A percentile compares a stretch with the other conserved stretches of the same genome.
phyloP scores from a whole-genome alignment of 2,888 invertebrate genomes.

The Thera britannica region DNA sequence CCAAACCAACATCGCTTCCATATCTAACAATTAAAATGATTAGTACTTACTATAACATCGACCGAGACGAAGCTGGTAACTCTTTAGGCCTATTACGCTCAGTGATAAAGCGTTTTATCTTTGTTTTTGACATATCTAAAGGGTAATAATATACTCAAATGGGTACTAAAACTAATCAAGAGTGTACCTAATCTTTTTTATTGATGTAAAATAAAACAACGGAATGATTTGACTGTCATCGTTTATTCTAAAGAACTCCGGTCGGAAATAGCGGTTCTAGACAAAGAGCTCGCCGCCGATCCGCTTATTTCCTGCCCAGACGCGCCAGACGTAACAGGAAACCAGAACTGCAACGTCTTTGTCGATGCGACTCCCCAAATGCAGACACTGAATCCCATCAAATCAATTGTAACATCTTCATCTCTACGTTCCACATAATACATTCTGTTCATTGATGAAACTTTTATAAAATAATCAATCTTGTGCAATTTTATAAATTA shows the following conservation, averaged over 20 bases:
- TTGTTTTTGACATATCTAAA: too few relatives aligned
- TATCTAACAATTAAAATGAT: neutral
- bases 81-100: too few relatives aligned
- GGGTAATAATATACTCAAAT: too few relatives aligned
- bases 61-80: too few relatives aligned
- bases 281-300: slow-evolving; percentile 69
- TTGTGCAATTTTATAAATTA: too few relatives aligned
- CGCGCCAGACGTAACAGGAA: slow-evolving; percentile 74
- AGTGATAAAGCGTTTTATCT: too few relatives aligned
- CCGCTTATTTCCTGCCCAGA: slow-evolving; percentile 78
- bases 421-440: too few relatives aligned
- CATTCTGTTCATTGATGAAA: too few relatives aligned
- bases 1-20: neutral
- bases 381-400: slow-evolving; percentile 33
- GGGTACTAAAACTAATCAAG: neutral
- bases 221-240: slow-evolving; percentile 18
- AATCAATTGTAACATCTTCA: slow-evolving; percentile 24
- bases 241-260: slow-evolving; percentile 37
- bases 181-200: neutral
- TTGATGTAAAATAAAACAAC: neutral
- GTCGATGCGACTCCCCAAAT: slow-evolving; percentile 39
- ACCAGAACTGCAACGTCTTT: slow-evolving; percentile 57
- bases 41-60: too few relatives aligned
- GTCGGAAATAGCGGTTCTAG: slow-evolving; percentile 55
- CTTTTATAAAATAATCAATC: too few relatives aligned